These are phyloP conservation scores for Pseudorhiza aurosa DNA, from an alignment of 30 jellyfish, hydroid and myxozoan genomes.

Conservation along the genomic window DNA sequence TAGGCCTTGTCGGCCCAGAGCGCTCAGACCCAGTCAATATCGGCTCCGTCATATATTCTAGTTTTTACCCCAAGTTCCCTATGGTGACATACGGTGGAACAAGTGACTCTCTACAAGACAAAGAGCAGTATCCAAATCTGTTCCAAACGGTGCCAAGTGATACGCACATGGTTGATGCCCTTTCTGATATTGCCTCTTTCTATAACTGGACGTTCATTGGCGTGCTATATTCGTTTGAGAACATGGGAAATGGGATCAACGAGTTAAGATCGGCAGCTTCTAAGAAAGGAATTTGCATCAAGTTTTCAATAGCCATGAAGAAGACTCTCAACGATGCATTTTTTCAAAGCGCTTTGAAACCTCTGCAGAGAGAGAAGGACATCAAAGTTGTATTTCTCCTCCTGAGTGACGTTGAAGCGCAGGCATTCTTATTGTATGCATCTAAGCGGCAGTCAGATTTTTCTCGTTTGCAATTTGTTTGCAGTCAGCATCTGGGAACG, in stretches of 20 bases:
- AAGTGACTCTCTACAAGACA: slow-evolving; percentile 38
- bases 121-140: slow-evolving; percentile 28
- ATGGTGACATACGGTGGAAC: slow-evolving; percentile 70
- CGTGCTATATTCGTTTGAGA: slow-evolving; percentile 52
- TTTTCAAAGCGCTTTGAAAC: slow-evolving; percentile 13
- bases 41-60: slow-evolving; percentile 27
- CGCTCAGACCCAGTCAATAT: slow-evolving; percentile 18
- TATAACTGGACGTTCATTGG: slow-evolving; percentile 75
- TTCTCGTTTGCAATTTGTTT: slow-evolving; percentile 35
- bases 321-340: background rate
- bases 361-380: slow-evolving; percentile 19
- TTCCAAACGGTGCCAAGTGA: slow-evolving; percentile 82
- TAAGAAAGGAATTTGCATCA: slow-evolving; percentile 53
- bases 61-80: slow-evolving; percentile 21
- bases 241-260: slow-evolving; percentile 54
- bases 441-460: slow-evolving; percentile 8
- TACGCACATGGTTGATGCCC: slow-evolving; percentile 9
- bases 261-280: slow-evolving; percentile 8
- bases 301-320: slow-evolving; percentile 14
- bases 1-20: slow-evolving; percentile 55
- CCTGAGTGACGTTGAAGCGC: slow-evolving; percentile 42
- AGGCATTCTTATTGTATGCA: slow-evolving; percentile 33
- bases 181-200: slow-evolving; percentile 47
- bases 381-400: slow-evolving; percentile 66
- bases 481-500: slow-evolving; percentile 60